Base-by-base conservation (phyloP, 2,888 invertebrate species). In the Protodeltote pygarga region DNA sequence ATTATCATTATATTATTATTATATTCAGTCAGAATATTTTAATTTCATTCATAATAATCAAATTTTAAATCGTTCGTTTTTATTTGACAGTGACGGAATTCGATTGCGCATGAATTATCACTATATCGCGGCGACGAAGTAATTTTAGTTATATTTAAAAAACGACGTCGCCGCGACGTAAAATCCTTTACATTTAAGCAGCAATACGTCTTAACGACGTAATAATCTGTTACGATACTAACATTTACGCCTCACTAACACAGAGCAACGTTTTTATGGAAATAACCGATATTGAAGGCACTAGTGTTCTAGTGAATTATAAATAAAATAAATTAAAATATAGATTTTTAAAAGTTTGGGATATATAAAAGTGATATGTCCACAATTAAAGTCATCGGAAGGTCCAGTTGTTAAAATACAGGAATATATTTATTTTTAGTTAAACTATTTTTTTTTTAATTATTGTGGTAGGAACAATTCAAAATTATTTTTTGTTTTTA, bases 281-380 rank as follows among this genome's bases (percentile, higher is more conserved):
- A 71, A 65, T 63, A 73, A 78, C 68, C 31, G 16, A 71, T 68
- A 63, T 77, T 72, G 84, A 91, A 91, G 90, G 90, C 91, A 90
- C 90, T 88, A 90, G 87, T 81, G 72, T 75, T 65, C 90, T 90
- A 89, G 87, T 87, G 88, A 73, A 67, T n/a, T n/a, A n/a, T 75
- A 70, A 63, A 53, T 42, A 45, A 65, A 64, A 62, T 19, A 16
- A 47, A 28, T 33, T 24, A 29, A 29, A 10, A 45, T 19, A 27
- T 27, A 38, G 13, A 34, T 16, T 49, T 49, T 48, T 49, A 34
- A 16, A 59, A 48, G 46, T 39, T n/a, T 63, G 59, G 60, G 49
- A 66, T 44, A 25, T 61, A n/a, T n/a, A n/a, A 57, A 62, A 65
- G 57, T 51, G 40, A 44, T 23, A 29, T 45, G 66, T 65, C 55